phyloP scores from a whole-genome alignment of 2,888 invertebrate genomes.

The Anticlea derivata region DNA sequence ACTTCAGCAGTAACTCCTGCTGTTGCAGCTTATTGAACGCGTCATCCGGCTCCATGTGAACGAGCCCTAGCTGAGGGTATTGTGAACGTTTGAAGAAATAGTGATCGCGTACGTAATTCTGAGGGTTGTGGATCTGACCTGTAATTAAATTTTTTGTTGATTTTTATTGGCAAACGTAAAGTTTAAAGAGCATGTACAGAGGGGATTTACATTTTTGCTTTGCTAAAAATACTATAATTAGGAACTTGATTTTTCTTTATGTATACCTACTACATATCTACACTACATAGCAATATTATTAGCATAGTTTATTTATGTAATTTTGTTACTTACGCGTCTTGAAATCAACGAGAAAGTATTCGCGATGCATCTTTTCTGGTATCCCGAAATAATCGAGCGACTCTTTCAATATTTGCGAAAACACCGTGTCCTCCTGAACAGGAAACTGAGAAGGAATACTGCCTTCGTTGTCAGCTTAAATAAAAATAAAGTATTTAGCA shows the following conservation, averaged over 20 bases:
- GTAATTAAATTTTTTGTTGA: no score
- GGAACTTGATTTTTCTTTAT: no score
- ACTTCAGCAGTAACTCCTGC: slow-evolving; percentile 96
- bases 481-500: not conserved
- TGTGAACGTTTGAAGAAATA: slow-evolving; percentile 98
- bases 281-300: no score
- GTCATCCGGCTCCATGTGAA: slow-evolving; percentile 95
- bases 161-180: no score
- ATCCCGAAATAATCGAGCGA: slow-evolving; percentile 98
- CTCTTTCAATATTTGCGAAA: slow-evolving; percentile 96
- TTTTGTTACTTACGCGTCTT: slow-evolving; percentile 94
- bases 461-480: slow-evolving; percentile 91
- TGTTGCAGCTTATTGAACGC: slow-evolving; percentile 95
- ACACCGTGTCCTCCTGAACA: slow-evolving; percentile 98
- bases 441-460: slow-evolving; percentile 99
- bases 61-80: slow-evolving; percentile 97
- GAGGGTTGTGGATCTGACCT: slow-evolving; percentile 98
- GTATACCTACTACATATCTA: no score
- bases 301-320: not conserved
- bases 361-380: slow-evolving; percentile 93
- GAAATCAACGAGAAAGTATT: slow-evolving; percentile 98
- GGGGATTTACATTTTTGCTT: no score
- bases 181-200: no score
- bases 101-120: slow-evolving; percentile 97
- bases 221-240: no score